phyloP scores from a whole-genome alignment of 1,140 invertebrate species.

The Dinoponera quadriceps region DNA sequence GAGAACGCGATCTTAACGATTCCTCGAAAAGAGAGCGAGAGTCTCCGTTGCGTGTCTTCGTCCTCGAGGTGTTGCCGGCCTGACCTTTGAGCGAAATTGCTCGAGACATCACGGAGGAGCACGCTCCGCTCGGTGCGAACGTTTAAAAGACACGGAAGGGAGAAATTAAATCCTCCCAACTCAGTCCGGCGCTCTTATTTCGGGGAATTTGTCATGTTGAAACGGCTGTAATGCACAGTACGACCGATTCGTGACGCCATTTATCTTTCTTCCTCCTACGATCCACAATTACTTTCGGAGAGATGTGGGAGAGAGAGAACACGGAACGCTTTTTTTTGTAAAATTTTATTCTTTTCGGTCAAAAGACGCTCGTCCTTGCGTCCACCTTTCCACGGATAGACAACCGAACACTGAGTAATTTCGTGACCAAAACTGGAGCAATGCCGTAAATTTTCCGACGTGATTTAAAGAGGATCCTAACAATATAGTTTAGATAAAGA shows the following conservation, averaged over 20 bases:
- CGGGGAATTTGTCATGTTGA: too few relatives aligned
- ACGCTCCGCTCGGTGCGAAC: too few relatives aligned
- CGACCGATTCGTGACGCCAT: neutral
- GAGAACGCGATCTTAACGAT: slow-evolving; percentile 74
- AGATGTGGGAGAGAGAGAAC: neutral
- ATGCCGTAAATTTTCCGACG: slow-evolving; percentile 64
- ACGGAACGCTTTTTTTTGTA: neutral
- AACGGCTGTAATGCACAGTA: neutral
- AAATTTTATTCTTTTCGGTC: neutral
- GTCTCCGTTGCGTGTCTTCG: slow-evolving; percentile 20
- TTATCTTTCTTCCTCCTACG: neutral
- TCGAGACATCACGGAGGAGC: neutral
- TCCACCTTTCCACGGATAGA: neutral
- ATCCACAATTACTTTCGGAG: neutral
- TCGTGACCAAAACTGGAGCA: slow-evolving; percentile 71
- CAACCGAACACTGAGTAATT: slow-evolving; percentile 26
- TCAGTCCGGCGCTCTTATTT: too few relatives aligned
- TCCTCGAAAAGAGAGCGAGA: slow-evolving; percentile 51
- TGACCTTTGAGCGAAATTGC: slow-evolving; percentile 31
- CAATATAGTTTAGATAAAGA: slow-evolving; percentile 29
- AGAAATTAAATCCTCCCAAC: too few relatives aligned
- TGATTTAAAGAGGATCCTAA: slow-evolving; percentile 59
- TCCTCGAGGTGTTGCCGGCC: neutral
- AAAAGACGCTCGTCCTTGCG: neutral
- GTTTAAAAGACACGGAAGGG: too few relatives aligned